Evolutionary conservation across 2,113 vertebrate genomes (phyloP).

Genomic region (Xyrauchen texanus): DNA sequence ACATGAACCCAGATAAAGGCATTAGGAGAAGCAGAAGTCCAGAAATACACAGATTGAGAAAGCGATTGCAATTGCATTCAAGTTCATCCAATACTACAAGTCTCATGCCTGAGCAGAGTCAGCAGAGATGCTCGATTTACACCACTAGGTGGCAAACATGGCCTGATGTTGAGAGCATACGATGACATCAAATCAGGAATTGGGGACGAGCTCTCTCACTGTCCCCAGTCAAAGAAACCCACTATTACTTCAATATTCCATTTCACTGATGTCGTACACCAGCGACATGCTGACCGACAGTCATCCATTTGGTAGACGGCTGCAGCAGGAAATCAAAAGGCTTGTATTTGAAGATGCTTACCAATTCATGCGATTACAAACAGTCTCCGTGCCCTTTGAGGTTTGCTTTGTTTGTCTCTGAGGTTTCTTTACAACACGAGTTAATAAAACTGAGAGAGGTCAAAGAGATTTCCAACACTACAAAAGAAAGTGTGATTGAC

Average conservation of each 20-base stretch:
- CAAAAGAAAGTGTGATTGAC: conserved; percentile 42
- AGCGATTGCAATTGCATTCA: conserved; percentile 55
- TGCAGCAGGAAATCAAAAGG: not conserved
- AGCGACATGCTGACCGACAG: not conserved
- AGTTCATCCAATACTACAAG: conserved; percentile 48
- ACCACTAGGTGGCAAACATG: conserved; percentile 36
- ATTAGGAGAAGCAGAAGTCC: conserved; percentile 48
- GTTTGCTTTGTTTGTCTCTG: conserved; percentile 66
- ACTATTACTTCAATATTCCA: conserved; percentile 21
- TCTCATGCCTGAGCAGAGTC: conserved; percentile 38
- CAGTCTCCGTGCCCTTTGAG: conserved; percentile 62
- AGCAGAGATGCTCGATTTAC: conserved; percentile 28
- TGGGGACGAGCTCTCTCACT: conserved; percentile 16
- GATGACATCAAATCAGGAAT: not conserved
- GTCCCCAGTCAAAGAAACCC: conserved; percentile 7
- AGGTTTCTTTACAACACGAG: conserved; percentile 64
- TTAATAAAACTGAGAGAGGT: conserved; percentile 57
- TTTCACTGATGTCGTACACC: not conserved
- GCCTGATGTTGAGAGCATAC: conserved; percentile 6
- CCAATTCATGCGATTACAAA: conserved; percentile 12
- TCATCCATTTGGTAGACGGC: conserved; percentile 24
- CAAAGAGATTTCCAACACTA: conserved; percentile 32
- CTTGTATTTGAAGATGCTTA: not conserved
- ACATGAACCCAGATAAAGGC: conserved; percentile 51
- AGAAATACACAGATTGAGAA: conserved; percentile 47